A percentile compares a stretch with the other conserved stretches of the same genome.
Conservation (phyloP, 2,797 vertebrate genomes). For the Tapirus indicus region DNA sequence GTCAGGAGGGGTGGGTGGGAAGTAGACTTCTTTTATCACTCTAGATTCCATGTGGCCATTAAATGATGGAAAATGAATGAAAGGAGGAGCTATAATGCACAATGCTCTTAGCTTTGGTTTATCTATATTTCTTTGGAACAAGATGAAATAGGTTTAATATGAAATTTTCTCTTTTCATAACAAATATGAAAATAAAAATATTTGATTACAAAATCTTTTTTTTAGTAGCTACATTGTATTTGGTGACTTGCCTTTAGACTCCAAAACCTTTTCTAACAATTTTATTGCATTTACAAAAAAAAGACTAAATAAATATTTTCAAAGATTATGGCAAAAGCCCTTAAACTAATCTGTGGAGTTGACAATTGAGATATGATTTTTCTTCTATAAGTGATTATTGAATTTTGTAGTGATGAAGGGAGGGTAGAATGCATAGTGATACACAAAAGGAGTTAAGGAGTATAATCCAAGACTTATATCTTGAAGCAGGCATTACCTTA, state of each 20-base stretch:
- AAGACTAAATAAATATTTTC: conserved; percentile 14
- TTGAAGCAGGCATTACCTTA: neutral
- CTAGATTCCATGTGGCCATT: neutral
- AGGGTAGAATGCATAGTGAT: neutral
- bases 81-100: neutral
- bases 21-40: neutral
- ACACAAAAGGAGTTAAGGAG: neutral
- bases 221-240: conserved; percentile 34
- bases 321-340: neutral
- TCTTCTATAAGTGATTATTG: conserved; percentile 3
- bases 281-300: neutral
- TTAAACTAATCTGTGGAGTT: neutral
- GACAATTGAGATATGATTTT: neutral
- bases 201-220: conserved; percentile 6
- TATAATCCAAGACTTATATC: neutral
- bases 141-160: conserved; percentile 31
- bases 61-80: conserved; percentile 42
- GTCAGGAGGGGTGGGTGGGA: neutral
- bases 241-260: conserved; percentile 30
- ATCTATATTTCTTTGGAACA: conserved; percentile 22
- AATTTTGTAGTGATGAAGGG: neutral
- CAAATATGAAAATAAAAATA: conserved; percentile 21
- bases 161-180: neutral
- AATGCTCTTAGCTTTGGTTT: conserved; percentile 23
- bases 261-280: conserved; percentile 21